Evolutionary conservation across 1,140 invertebrate species (phyloP).

Genomic region (Nylanderia fulva): DNA sequence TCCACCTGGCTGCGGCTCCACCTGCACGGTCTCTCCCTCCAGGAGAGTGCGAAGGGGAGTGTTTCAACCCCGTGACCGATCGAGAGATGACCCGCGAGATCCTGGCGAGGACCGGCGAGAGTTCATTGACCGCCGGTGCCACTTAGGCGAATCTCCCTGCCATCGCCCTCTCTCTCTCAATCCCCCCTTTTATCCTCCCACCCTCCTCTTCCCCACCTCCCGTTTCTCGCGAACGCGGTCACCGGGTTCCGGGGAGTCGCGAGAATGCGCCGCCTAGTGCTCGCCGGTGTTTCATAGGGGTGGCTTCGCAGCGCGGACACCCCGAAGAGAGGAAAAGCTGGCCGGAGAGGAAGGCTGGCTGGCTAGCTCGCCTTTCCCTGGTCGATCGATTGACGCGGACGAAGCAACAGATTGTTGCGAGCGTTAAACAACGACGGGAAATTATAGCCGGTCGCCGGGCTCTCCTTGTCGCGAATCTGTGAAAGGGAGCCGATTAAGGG

Average conservation of each 20-base stretch:
- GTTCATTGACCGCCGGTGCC: conserved; percentile 44
- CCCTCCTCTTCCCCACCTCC: neutral
- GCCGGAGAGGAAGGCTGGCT: conserved; percentile 11
- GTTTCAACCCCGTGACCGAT: conserved; percentile 48
- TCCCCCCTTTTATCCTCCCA: neutral
- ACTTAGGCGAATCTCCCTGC: conserved; percentile 58
- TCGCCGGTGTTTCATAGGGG: conserved; percentile 43
- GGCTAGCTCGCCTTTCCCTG: conserved; percentile 21
- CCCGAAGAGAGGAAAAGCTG: conserved; percentile 37
- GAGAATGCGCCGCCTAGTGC: conserved; percentile 44
- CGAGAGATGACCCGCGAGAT: conserved; percentile 47
- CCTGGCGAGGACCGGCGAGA: conserved; percentile 46
- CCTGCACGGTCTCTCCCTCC: conserved; percentile 29
- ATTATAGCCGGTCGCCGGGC: conserved; percentile 1
- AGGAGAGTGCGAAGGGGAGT: too few species aligned
- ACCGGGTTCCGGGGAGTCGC: conserved; percentile 48
- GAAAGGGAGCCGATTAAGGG: neutral
- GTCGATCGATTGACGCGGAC: conserved; percentile 39
- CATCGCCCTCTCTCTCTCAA: conserved; percentile 13
- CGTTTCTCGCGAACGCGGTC: conserved; percentile 47
- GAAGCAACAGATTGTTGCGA: conserved; percentile 77
- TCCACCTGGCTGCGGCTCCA: conserved; percentile 43
- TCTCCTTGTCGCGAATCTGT: conserved; percentile 1
- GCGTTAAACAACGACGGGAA: conserved; percentile 8
- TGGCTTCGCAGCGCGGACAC: conserved; percentile 44